Base-by-base conservation (phyloP, 2,888 invertebrate species). In the Seira ritae region DNA sequence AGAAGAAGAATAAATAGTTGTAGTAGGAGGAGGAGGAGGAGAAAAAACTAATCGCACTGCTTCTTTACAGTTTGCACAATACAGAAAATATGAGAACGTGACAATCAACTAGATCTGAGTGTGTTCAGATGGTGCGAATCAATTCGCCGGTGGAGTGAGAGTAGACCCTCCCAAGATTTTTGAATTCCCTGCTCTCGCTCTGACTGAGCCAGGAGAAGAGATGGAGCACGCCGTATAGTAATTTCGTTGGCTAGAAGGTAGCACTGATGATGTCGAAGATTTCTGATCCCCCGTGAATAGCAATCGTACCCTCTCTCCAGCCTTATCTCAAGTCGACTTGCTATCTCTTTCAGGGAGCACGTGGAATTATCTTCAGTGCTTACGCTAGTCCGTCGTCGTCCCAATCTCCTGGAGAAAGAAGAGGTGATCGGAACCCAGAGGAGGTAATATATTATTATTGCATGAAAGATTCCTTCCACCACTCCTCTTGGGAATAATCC, bases 81-180 rank as follows among this genome's bases (percentile, higher is more conserved):
- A 31, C 31, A 31, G 8, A 31, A 31, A 31, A 31, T 8, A 31
- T 31, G 31, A 31, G 8, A 55, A 55, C 62, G 62, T 62, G 62
- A 62, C 62, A 62, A 62, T 62, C 62, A 62, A 62, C 62, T 62
- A 62, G 22, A 62, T 62, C 60, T 3, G 3, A n/a, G 17, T n/a
- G 4, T 10, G 60, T 17, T 60, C 17, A n/a, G 22, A 62, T 20
- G 19, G 62, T 62, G 2, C 2, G 20, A 62, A 20, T 62, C 22
- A 20, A 20, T 55, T 62, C 20, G 20, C 20, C 6, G 62, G 10
- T 20, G 62, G 62, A 62, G 62, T 20, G 17, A 12, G 15, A 31
- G 31, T 55, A 12, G 3, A 1, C 55, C 55, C 55, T 55, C 6
- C n/a, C 55, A 17, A 12, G 55, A 55, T 12, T 55, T 55, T 17